Conservation (phyloP, 2,888 invertebrate species). For the Trissonchulus latispiculum region DNA sequence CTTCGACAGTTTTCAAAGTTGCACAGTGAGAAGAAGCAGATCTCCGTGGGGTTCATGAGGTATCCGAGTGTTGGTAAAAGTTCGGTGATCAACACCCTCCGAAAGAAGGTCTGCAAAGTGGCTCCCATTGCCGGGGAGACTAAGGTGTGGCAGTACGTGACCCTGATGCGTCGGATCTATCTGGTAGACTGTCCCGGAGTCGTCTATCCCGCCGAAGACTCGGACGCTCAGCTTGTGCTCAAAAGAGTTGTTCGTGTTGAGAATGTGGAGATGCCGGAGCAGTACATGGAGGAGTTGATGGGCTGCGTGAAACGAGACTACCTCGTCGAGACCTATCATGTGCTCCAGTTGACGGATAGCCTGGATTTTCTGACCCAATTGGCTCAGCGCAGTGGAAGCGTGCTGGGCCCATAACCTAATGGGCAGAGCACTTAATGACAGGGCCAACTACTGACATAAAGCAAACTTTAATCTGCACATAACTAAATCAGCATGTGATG, state of each 20-base stretch:
- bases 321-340: conserved; percentile 74
- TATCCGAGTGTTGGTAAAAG: conserved; percentile 99
- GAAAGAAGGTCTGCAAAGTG: conserved; percentile 90
- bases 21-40: conserved; percentile 92
- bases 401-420: conserved; percentile 76
- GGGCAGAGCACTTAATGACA: too few relatives aligned
- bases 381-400: conserved; percentile 67
- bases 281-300: conserved; percentile 76
- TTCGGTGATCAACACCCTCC: conserved; percentile 88
- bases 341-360: conserved; percentile 61
- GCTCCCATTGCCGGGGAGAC: conserved; percentile 89
- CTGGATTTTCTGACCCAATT: conserved; percentile 83
- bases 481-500: too few relatives aligned
- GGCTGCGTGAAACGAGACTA: conserved; percentile 79
- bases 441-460: too few relatives aligned
- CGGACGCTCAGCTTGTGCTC: conserved; percentile 71
- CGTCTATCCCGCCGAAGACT: conserved; percentile 90
- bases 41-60: conserved; percentile 95
- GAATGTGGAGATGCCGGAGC: conserved; percentile 81
- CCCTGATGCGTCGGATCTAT: conserved; percentile 89
- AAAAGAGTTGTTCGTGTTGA: conserved; percentile 95
- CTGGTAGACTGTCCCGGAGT: conserved; percentile 98
- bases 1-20: conserved; percentile 87
- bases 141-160: conserved; percentile 89
- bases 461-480: too few relatives aligned